Evolutionary conservation across 2,113 vertebrate genomes (phyloP).

Genomic region (Rhynchomys soricoides): DNA sequence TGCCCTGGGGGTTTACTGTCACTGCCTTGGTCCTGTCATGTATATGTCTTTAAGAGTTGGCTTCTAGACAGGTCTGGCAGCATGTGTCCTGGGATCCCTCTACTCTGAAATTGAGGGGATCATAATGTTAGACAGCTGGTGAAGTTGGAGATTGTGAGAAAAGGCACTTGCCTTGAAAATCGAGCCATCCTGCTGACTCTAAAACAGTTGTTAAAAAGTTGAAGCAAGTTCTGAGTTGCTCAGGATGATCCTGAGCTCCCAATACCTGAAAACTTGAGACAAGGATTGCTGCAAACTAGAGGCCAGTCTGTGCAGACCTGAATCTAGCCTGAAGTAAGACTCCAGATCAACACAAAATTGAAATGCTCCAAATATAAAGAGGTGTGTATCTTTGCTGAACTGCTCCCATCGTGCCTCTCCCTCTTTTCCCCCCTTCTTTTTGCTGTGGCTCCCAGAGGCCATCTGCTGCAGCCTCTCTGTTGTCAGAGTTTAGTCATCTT

Average conservation of each 20-base stretch:
- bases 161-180: not conserved
- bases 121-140: no score
- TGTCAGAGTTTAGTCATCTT: constrained; percentile 53
- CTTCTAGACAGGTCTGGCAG: not conserved
- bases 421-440: no score
- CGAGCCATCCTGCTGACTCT: not conserved
- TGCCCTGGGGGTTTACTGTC: not conserved
- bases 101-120: not conserved
- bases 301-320: not conserved
- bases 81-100: not conserved
- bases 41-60: not conserved
- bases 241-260: not conserved
- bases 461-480: constrained; percentile 33
- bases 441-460: not conserved
- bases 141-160: not conserved
- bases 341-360: not conserved
- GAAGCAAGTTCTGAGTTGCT: not conserved
- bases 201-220: not conserved
- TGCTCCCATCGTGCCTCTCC: not conserved
- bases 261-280: not conserved
- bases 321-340: not conserved
- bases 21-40: not conserved
- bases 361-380: not conserved
- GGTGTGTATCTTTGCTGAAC: constrained; percentile 6
- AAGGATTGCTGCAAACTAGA: not conserved